Percentiles rank a stretch among this genome's conserved stretches.
phyloP scores from a whole-genome alignment of 1,140 invertebrate genomes.

The Cotesia typhae region DNA sequence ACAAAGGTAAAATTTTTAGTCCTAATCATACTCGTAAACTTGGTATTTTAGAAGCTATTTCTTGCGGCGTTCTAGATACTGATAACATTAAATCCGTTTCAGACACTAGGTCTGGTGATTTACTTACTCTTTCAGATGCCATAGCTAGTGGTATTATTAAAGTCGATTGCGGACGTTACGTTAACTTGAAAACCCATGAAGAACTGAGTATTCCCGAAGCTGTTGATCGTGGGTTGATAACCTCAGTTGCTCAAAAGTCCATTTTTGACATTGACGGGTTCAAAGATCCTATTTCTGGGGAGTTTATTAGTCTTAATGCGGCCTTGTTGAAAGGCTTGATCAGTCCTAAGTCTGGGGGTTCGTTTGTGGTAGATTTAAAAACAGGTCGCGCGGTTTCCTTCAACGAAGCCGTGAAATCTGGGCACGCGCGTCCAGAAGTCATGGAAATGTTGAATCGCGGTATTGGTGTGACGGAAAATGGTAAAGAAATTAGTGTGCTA shows the following conservation, averaged over 20 bases:
- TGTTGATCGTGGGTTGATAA: constrained; percentile 86
- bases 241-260: constrained; percentile 85
- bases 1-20: constrained; percentile 80
- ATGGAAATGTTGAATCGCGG: constrained; percentile 84
- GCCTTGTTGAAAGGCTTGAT: constrained; percentile 83
- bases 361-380: constrained; percentile 77
- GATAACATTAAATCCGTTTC: constrained; percentile 84
- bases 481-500: constrained; percentile 81
- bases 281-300: constrained; percentile 81
- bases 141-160: constrained; percentile 80
- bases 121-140: constrained; percentile 86
- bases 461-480: constrained; percentile 81
- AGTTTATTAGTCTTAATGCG: constrained; percentile 87
- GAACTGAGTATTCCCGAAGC: constrained; percentile 80
- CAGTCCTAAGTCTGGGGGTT: constrained; percentile 75
- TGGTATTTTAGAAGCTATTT: constrained; percentile 84
- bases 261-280: constrained; percentile 94
- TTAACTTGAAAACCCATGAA: constrained; percentile 76
- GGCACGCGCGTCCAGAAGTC: constrained; percentile 78
- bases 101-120: constrained; percentile 79
- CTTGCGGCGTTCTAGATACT: constrained; percentile 84
- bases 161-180: constrained; percentile 76
- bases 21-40: constrained; percentile 78
- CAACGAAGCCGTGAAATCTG: constrained; percentile 72
- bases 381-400: constrained; percentile 79